Base-by-base conservation (phyloP, 2,113 vertebrate species). In the Ammospiza caudacuta region DNA sequence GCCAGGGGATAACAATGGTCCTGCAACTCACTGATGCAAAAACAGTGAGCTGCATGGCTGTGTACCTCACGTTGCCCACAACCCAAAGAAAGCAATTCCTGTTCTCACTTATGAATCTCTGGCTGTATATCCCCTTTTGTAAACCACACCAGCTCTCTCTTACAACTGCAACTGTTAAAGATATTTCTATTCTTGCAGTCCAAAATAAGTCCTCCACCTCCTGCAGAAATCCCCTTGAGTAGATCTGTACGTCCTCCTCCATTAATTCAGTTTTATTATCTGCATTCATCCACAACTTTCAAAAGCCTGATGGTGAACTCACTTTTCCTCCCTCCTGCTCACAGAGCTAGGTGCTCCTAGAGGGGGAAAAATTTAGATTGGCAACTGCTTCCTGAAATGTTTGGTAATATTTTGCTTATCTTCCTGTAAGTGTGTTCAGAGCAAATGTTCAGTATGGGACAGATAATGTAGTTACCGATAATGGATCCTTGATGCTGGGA, bases 341-440 rank as follows among this genome's bases (percentile, higher is more conserved):
- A 31, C 21, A 54, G 46, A 62, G 23, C 31, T 92, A 85, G 74
- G 51, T 91, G 41, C n/a, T 94, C 67, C 63, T 64, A 37, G 78
- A 94, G 44, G 90, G 23, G 46, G 23, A 73, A 80, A 59, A 87
- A 70, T 44, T 66, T 64, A 92, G 88, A 82, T 49, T 93, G 92
- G 33, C 89, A 95, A 84, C 70, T 70, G 49, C 57, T 95, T 94
- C 59, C 66, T 79, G 87, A 94, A 87, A 72, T 68, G 28, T 23
- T 94, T 86, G 58, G 79, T 90, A 74, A 90, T 96, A 87, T 92
- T 97, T 95, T 90, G 39, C 80, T 97, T 94, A 90, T 92, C 89
- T 94, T 96, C 37, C 85, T 92, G 70, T 69, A 85, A 95, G 59
- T 62, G 52, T 94, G 82, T 90, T 96, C 83, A 90, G 80, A 97